phyloP scores from a whole-genome alignment of 2,113 vertebrate genomes.

The Macheiramphus alcinus region DNA sequence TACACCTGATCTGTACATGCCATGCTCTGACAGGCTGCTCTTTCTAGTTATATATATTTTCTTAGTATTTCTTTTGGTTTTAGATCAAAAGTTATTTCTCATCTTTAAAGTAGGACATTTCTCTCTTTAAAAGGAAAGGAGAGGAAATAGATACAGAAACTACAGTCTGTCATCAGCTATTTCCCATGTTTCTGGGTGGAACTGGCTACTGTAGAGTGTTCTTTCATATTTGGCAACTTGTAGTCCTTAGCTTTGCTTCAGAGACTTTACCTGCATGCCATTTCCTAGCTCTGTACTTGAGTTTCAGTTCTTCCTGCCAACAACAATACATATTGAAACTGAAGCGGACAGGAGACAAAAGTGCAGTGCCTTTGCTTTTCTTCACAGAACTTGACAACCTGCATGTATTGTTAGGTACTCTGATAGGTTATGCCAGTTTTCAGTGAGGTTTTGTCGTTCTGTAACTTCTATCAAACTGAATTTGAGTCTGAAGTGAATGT shows the following conservation, averaged over 20 bases:
- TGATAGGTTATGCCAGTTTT: neutral
- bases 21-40: neutral
- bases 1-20: neutral
- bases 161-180: neutral
- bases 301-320: neutral
- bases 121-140: neutral
- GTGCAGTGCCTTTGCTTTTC: neutral
- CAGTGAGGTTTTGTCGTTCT: neutral
- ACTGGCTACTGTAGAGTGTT: neutral
- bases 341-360: neutral
- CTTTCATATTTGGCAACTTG: neutral
- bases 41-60: neutral
- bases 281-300: neutral
- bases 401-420: neutral
- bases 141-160: neutral
- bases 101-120: neutral
- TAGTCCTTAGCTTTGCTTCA: neutral
- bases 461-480: neutral
- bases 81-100: neutral
- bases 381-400: neutral
- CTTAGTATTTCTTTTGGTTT: neutral
- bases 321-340: neutral
- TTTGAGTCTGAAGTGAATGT: neutral
- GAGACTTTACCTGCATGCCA: neutral
- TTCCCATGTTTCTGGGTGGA: neutral